Evolutionary conservation across 2,797 vertebrate species (phyloP), one percentile per base, ranked within the genome.

Genomic region (Gadopsis bispinosus): DNA sequence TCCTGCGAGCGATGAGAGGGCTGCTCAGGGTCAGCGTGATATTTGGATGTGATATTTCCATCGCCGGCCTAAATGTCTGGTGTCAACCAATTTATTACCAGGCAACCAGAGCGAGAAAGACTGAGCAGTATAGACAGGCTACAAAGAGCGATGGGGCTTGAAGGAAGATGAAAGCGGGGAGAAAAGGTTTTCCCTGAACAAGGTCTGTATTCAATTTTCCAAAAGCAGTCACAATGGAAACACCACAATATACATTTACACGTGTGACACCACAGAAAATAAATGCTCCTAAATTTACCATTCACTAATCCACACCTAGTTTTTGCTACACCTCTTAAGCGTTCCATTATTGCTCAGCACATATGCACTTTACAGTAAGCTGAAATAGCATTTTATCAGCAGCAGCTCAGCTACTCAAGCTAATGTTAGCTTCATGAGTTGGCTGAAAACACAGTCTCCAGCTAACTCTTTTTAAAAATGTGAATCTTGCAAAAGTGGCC

Each of bases 41-140:
- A 94, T 92, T 91, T 89, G 88, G 88, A 72, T 85, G 87, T 93
- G 92, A 93, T 94, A 91, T 94, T 93, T 94, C 87, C 89, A 90
- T 84, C 68, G 43, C 37, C 10, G 67, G 66, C 58, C 68, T 85
- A 87, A 94, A 88, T 81, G 86, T 92, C 91, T 91, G 73, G 84
- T 87, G 89, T 89, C 90, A 91, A 85, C 88, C 89, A 91, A 91
- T 93, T 88, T 89, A 88, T 86, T 84, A 75, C 76, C 73, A 20
- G 35, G 83, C 72, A 82, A 76, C 77, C 31, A 12, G 43, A 55
- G 73, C 61, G 41, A 74, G 35, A 74, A 50, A 60, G 67, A 63
- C 4, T 51, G 53, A 56, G 48, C 17, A 20, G 9, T 11, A 51
- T 9, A 72, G 35, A 72, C 43, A 17, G 55, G 65, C 29, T 71